Evolutionary conservation across 2,888 invertebrate species (phyloP), one percentile per base, ranked within the genome.

Genomic region (Conistra vaccinii): DNA sequence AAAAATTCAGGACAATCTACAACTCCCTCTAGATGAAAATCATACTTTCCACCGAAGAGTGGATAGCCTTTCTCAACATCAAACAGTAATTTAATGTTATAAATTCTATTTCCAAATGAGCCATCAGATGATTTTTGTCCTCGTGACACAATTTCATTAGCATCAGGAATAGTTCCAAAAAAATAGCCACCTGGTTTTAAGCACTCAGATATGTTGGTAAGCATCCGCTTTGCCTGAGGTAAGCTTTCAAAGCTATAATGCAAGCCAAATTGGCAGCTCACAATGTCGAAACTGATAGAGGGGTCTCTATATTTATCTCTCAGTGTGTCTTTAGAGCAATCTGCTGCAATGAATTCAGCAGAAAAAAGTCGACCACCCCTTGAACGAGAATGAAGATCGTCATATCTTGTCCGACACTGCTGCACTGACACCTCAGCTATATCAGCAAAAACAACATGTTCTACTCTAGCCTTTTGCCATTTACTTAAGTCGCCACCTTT

Each of bases 1-100:
- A 99, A 97, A 96, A 99, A 99, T 93, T 99, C 99, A 2, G 99
- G 99, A 93, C 99, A 99, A 93, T 99, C 98, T 1, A 99, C 99
- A 12, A 99, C 99, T 55, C 98, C 99, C 91, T 99, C 99, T 86
- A 99, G 96, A 90, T 98, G 98, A 93, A 99, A 99, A 94, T 99
- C 98, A 96, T 99, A 99, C 92, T 99, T 98, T 32, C 98, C 99
- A 58, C 99, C 99, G 96, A 99, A 99, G 32, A 99, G 94, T 0
- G 99, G 98, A 87, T 97, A 97, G 20, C 97, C 97, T 67, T 94
- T 84, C 90, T 96, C 88, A 87, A 97, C 96, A 87, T 98, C 97
- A 93, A 97, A 97, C 72, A 97, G 96, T 87, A 98, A 97, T 83
- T 97, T 97, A 51, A 99, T 98, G 84, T 96, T 97, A 91, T 97